phyloP scores from a whole-genome alignment of 1,140 invertebrate species.

The Potamilus streckersoni region DNA sequence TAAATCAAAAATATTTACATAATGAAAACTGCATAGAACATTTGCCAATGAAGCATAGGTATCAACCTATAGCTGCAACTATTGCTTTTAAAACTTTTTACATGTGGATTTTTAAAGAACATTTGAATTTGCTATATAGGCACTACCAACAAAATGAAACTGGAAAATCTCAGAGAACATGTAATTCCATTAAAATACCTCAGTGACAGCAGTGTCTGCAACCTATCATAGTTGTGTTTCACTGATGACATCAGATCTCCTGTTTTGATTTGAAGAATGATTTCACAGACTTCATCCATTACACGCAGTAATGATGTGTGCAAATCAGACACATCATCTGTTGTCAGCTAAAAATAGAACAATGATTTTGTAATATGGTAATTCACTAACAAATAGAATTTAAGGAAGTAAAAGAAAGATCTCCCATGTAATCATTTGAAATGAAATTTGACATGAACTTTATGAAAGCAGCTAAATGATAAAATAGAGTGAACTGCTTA shows the following conservation, averaged over 20 bases:
- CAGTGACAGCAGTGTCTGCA: conserved; percentile 49
- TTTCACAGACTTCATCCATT: conserved; percentile 56
- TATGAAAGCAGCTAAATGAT: too few relatives aligned
- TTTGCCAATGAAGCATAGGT: neutral
- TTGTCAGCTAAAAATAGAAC: too few relatives aligned
- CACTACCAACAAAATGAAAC: neutral
- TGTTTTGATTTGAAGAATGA: conserved; percentile 46
- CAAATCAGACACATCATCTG: conserved; percentile 26
- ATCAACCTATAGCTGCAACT: neutral
- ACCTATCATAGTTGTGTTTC: conserved; percentile 38
- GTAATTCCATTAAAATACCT: conserved; percentile 27
- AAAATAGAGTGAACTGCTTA: too few relatives aligned
- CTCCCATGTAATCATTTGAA: too few relatives aligned
- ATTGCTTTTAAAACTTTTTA: neutral
- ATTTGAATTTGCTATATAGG: neutral
- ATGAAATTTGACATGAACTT: too few relatives aligned
- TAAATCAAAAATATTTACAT: too few relatives aligned
- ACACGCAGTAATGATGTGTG: conserved; percentile 40
- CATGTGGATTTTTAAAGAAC: neutral
- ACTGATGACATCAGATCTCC: conserved; percentile 49
- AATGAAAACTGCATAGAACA: neutral
- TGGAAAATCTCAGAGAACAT: neutral
- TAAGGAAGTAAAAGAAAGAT: too few relatives aligned
- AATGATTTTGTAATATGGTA: too few relatives aligned
- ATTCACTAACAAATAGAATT: too few relatives aligned